Conservation (phyloP, 2,888 invertebrate genomes). For the Hydrotaea cyrtoneurina region DNA sequence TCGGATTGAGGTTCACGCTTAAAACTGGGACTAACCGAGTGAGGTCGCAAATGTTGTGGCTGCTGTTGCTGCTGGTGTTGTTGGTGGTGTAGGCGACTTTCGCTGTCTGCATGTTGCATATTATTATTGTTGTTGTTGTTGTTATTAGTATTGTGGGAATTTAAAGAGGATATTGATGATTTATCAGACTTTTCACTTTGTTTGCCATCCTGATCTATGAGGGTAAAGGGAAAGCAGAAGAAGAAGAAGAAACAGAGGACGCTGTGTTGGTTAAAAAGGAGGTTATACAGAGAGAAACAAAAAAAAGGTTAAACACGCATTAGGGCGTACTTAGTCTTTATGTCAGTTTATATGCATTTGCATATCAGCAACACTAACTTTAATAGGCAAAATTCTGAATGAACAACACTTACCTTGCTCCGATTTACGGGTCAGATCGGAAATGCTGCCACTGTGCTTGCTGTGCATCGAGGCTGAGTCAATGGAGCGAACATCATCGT, state of each 20-base stretch:
- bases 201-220: conserved; percentile 78
- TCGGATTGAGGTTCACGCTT: conserved; percentile 79
- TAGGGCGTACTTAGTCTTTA: conserved; percentile 65
- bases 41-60: conserved; percentile 71
- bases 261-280: conserved; percentile 73
- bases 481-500: conserved; percentile 64
- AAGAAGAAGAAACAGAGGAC: conserved; percentile 71
- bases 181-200: conserved; percentile 80
- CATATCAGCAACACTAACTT: not conserved
- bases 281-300: conserved; percentile 65
- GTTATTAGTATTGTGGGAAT: conserved; percentile 55
- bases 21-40: conserved; percentile 78
- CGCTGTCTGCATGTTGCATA: conserved; percentile 44
- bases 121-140: conserved; percentile 51
- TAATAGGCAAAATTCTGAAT: not conserved
- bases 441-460: conserved; percentile 70
- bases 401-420: conserved; percentile 68
- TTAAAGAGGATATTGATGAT: conserved; percentile 70
- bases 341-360: too few relatives aligned
- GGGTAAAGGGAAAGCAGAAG: conserved; percentile 71
- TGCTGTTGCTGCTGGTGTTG: conserved; percentile 64
- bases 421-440: conserved; percentile 69
- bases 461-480: conserved; percentile 67
- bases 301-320: conserved; percentile 64
- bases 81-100: conserved; percentile 52